A percentile compares a stretch with the other conserved stretches of the same genome.
These are phyloP conservation scores for Sanderia malayensis DNA, from an alignment of 30 jellyfish, hydroid and myxozoan species.

Conservation along the genomic window DNA sequence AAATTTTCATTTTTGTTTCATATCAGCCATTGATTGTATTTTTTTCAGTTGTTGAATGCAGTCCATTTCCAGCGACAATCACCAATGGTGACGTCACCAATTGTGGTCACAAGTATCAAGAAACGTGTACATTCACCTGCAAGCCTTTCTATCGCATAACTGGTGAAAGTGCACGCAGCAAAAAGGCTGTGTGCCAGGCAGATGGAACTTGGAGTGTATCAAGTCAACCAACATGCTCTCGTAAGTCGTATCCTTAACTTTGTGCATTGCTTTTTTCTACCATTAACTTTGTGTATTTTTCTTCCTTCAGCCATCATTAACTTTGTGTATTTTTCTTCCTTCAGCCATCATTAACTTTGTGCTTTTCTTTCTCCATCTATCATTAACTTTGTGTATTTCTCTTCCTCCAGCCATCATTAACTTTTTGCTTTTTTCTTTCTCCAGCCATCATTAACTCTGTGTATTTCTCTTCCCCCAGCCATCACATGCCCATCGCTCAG, in stretches of 20 bases:
- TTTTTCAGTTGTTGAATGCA: conserved; percentile 76
- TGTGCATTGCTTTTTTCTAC: too few species aligned
- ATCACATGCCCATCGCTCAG: conserved; percentile 70
- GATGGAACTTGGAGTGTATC: conserved; percentile 80
- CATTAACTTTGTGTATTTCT: too few species aligned
- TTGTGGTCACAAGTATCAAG: conserved; percentile 74
- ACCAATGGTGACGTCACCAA: conserved; percentile 70
- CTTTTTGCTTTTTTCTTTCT: too few species aligned
- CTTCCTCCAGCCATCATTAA: too few species aligned
- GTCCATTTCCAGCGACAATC: conserved; percentile 58
- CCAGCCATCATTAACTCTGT: too few species aligned
- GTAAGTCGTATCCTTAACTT: too few species aligned
- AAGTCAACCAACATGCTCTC: conserved; percentile 71
- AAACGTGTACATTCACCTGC: conserved; percentile 83
- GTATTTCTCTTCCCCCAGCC: conserved; percentile 30
- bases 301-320: too few species aligned
- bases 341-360: too few species aligned
- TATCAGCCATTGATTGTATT: background rate
- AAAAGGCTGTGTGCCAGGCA: conserved; percentile 61
- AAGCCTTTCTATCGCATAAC: conserved; percentile 65
- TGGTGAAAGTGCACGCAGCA: conserved; percentile 67
- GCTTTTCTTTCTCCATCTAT: too few species aligned
- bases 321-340: too few species aligned
- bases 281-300: too few species aligned
- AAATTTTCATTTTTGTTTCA: background rate